Conservation (phyloP, 1,140 invertebrate species). For the Ruditapes philippinarum region DNA sequence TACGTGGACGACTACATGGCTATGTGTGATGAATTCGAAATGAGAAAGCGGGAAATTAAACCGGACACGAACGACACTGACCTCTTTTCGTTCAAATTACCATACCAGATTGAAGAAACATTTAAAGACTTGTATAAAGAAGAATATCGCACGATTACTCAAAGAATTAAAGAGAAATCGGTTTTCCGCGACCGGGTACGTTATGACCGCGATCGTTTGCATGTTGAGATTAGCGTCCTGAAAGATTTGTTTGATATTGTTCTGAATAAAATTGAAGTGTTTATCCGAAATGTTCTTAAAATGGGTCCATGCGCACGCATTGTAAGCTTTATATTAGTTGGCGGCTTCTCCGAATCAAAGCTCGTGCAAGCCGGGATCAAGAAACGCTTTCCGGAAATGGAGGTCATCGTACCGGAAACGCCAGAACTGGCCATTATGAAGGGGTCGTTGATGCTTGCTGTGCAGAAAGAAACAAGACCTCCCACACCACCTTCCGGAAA, state of each 20-base stretch:
- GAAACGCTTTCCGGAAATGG: constrained; percentile 3
- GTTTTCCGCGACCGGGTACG: not conserved
- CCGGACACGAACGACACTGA: not conserved
- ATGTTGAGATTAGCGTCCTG: constrained; percentile 11
- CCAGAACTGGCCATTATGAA: constrained; percentile 29
- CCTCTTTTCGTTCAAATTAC: constrained; percentile 4
- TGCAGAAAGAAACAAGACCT: not conserved
- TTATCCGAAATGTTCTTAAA: constrained; percentile 11
- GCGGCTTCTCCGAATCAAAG: constrained; percentile 11
- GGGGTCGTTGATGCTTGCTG: not conserved
- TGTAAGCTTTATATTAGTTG: constrained; percentile 22
- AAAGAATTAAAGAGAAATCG: constrained; percentile 22
- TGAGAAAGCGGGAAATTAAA: constrained; percentile 19
- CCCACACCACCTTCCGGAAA: not conserved
- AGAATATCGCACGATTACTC: not conserved
- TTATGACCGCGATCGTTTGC: not conserved
- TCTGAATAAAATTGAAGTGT: constrained; percentile 12
- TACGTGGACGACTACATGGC: constrained; percentile 31
- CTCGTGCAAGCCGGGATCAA: constrained; percentile 11
- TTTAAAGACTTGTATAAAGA: constrained; percentile 4
- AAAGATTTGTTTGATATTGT: not conserved
- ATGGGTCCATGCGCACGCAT: not conserved
- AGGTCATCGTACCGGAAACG: not conserved
- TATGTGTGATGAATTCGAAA: constrained; percentile 31
- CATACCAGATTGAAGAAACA: constrained; percentile 32